Base-by-base conservation (phyloP, 2,113 vertebrate species). In the Tachycineta bicolor region DNA sequence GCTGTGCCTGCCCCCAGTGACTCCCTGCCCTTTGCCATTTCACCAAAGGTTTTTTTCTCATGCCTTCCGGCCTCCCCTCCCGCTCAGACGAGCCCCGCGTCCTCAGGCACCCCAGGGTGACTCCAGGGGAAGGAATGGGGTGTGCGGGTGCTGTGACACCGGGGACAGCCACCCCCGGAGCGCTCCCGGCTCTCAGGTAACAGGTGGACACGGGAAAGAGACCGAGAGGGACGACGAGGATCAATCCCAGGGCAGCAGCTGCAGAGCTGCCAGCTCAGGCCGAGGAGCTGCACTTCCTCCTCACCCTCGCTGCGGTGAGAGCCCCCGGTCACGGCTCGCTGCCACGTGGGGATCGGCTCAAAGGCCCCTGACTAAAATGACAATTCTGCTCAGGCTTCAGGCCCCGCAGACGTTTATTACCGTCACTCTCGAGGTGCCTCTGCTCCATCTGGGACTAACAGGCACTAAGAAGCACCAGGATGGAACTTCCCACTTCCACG, bases 341-440 rank as follows among this genome's bases (percentile, higher is more conserved):
- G 79, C 62, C 83, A 79, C n/a, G 6, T 1, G 41, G 49, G 3
- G 9, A 2, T 65, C 4, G 12, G 2, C 12, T 14, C 23, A 67
- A 39, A 49, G 60, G 1, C n/a, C 59, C 52, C 71, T 62, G 71
- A 75, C 83, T 67, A 39, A 59, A 73, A 21, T 0, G 22, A 81
- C 44, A 3, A 5, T 18, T 9, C 11, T 4, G 16, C 20, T 17
- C 12, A 50, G 43, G 65, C 52, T 46, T 11, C 2, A 37, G 76
- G 83, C 63, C 20, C 5, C 3, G 44, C 4, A 46, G 77, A 41
- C 12, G 0, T 5, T 55, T 20, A 13, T n/a, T 19, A 13, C 0
- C 14, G 23, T 3, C 64, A 6, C 75, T 12, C 70, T 55, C 1
- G 6, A 43, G 6, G 67, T 5, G 13, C 7, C 55, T 37, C 89